Percentiles rank a stretch among this genome's conserved stretches.
Evolutionary conservation across 2,888 invertebrate species (phyloP).

Genomic region (Leucophora obtusa): DNA sequence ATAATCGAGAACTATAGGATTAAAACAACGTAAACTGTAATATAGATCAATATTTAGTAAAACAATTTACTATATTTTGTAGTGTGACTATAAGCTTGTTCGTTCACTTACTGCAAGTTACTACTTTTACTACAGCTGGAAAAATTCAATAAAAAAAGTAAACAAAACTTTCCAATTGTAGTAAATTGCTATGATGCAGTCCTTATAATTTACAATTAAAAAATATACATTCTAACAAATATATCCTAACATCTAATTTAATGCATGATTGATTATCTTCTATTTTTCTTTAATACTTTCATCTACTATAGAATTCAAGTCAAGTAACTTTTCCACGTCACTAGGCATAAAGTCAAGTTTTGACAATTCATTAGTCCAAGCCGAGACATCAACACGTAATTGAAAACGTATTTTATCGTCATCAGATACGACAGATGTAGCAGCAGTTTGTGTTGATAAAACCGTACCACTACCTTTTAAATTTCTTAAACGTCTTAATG

Average conservation of each 20-base stretch:
- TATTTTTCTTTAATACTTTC: conserved; percentile 81
- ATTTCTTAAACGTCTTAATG: conserved; percentile 92
- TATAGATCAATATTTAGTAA: no score
- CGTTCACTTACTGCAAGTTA: no score
- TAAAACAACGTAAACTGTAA: no score
- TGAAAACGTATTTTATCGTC: conserved; percentile 97
- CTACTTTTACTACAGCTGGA: no score
- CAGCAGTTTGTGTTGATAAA: conserved; percentile 66
- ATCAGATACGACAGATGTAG: conserved; percentile 83
- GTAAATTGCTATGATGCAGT: neutral
- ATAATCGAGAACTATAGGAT: no score
- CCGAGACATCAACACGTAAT: conserved; percentile 89
- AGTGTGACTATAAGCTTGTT: no score
- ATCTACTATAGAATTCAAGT: conserved; percentile 82
- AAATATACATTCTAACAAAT: conserved; percentile 22
- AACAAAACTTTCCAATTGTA: no score
- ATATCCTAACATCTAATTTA: conserved; percentile 9
- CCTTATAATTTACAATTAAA: conserved; percentile 8
- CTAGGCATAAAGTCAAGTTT: conserved; percentile 80
- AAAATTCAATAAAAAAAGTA: no score
- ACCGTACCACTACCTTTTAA: conserved; percentile 82
- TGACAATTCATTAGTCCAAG: conserved; percentile 84
- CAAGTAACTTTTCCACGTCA: conserved; percentile 81
- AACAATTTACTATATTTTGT: neutral
- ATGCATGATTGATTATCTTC: conserved; percentile 8